phyloP scores from a whole-genome alignment of 2,888 invertebrate species.

The Amphipoea oculea region DNA sequence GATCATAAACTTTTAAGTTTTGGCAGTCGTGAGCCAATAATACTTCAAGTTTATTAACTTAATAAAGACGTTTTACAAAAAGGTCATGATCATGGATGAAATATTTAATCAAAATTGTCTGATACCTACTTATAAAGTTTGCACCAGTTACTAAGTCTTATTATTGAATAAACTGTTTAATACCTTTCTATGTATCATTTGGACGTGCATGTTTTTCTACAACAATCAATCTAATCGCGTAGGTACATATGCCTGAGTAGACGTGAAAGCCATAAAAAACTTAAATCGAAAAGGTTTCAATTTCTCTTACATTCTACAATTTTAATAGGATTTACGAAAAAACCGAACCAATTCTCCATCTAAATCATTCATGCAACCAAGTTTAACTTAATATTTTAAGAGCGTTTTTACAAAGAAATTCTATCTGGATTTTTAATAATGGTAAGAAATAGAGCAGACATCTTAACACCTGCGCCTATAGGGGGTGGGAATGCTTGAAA shows the following conservation, averaged over 20 bases:
- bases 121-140: neutral
- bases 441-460: constrained; percentile 40
- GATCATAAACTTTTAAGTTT: constrained; percentile 73
- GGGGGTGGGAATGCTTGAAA: constrained; percentile 47
- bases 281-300: constrained; percentile 44
- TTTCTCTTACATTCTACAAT: constrained; percentile 38
- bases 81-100: neutral
- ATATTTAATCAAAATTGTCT: neutral
- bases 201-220: constrained; percentile 7
- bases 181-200: neutral
- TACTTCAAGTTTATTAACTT: constrained; percentile 22
- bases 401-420: constrained; percentile 30
- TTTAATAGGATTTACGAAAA: constrained; percentile 48
- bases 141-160: neutral
- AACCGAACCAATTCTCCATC: constrained; percentile 20
- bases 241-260: neutral
- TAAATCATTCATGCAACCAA: constrained; percentile 42
- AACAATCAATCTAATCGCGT: constrained; percentile 14
- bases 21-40: constrained; percentile 37
- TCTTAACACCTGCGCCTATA: constrained; percentile 50
- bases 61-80: constrained; percentile 21
- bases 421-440: constrained; percentile 57
- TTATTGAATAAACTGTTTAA: neutral
- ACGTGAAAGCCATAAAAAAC: constrained; percentile 38
- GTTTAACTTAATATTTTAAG: constrained; percentile 22